phyloP scores from a whole-genome alignment of 2,888 invertebrate species.

The Plusia festucae region DNA sequence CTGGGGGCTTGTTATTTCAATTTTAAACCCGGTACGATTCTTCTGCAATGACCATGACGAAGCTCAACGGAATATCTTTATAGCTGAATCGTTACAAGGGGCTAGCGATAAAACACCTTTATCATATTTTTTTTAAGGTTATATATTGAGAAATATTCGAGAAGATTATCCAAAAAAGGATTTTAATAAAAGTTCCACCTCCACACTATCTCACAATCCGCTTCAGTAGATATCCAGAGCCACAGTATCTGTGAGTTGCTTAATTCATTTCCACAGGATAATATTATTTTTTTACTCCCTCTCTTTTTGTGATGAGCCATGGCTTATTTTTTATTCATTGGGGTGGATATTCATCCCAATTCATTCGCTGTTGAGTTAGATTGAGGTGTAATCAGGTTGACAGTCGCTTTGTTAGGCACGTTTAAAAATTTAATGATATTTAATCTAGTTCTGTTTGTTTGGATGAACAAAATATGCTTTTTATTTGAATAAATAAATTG shows the following conservation, averaged over 20 bases:
- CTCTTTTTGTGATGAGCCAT: constrained; percentile 82
- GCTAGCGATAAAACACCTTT: too few relatives aligned
- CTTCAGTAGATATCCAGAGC: constrained; percentile 66
- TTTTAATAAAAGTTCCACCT: too few relatives aligned
- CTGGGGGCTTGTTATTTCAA: too few relatives aligned
- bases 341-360: constrained; percentile 82
- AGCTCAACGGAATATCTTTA: too few relatives aligned
- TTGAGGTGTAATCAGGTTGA: constrained; percentile 82
- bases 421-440: constrained; percentile 42
- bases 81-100: too few relatives aligned
- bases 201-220: constrained; percentile 51
- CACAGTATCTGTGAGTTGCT: constrained; percentile 84
- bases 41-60: too few relatives aligned
- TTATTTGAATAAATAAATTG: constrained; percentile 8
- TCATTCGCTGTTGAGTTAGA: constrained; percentile 74
- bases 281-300: constrained; percentile 89
- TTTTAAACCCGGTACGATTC: too few relatives aligned
- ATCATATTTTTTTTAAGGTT: not conserved
- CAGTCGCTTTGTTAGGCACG: constrained; percentile 65
- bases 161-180: too few relatives aligned
- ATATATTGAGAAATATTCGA: too few relatives aligned
- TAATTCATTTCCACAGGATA: constrained; percentile 89
- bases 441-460: constrained; percentile 15
- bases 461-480: constrained; percentile 35
- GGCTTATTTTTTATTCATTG: constrained; percentile 89